Evolutionary conservation across 2,797 vertebrate genomes (phyloP).

Genomic region (Hybognathus amarus): DNA sequence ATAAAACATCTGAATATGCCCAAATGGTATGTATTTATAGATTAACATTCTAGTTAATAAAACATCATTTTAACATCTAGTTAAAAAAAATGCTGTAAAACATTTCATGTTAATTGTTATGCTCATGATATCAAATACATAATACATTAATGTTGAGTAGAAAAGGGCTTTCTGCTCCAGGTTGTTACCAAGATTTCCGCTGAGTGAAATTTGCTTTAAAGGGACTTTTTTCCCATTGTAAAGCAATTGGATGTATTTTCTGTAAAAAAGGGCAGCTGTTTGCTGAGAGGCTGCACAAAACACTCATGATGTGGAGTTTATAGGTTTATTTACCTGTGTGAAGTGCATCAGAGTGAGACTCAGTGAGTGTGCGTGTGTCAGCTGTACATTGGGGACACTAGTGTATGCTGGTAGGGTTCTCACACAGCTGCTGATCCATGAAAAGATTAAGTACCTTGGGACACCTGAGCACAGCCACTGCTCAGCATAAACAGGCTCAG

Average conservation of each 20-base stretch:
- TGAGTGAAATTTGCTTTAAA: background rate
- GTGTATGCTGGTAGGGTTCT: slow-evolving; percentile 37
- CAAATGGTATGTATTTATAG: background rate
- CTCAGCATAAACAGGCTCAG: slow-evolving; percentile 45
- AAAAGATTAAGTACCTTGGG: slow-evolving; percentile 51
- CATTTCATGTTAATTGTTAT: background rate
- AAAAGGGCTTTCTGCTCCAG: background rate
- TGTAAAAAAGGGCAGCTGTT: background rate
- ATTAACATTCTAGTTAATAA: no score
- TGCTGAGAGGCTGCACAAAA: background rate
- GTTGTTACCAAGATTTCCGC: background rate
- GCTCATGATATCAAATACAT: background rate
- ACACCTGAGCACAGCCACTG: slow-evolving; percentile 42
- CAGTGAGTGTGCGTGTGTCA: slow-evolving; percentile 34
- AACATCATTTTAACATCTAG: no score
- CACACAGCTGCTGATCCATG: slow-evolving; percentile 46
- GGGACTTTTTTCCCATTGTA: background rate
- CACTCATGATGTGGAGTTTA: slow-evolving; percentile 18
- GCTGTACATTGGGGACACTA: slow-evolving; percentile 36
- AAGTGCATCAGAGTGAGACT: slow-evolving; percentile 51
- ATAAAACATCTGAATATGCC: background rate
- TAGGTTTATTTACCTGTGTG: slow-evolving; percentile 58
- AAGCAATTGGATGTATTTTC: background rate
- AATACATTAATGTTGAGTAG: no score
- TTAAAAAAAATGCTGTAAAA: background rate